Evolutionary conservation across 2,888 invertebrate genomes (phyloP).

Genomic region (Campaea margaritaria): DNA sequence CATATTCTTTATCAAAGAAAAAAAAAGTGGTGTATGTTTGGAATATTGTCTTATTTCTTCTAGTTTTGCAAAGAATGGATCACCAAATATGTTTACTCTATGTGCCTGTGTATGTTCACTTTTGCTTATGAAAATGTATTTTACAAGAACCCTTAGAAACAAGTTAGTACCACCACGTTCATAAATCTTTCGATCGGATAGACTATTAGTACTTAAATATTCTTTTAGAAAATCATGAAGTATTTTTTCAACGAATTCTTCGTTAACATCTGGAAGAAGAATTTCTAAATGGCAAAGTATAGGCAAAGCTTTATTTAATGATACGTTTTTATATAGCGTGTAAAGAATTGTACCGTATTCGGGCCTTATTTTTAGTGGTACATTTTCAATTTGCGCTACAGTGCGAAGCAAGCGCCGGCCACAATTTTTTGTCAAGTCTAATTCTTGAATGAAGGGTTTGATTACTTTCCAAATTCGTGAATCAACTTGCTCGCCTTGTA

Average conservation of each 20-base stretch:
- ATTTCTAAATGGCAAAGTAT: constrained; percentile 49
- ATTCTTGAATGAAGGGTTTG: constrained; percentile 47
- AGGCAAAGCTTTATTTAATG: constrained; percentile 33
- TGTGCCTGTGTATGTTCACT: constrained; percentile 44
- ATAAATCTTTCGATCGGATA: too few species aligned
- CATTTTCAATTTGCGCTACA: constrained; percentile 4
- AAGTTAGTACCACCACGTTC: too few species aligned
- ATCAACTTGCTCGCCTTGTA: constrained; percentile 38
- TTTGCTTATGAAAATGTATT: constrained; percentile 54
- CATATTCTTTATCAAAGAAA: constrained; percentile 40
- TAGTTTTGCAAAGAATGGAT: constrained; percentile 50
- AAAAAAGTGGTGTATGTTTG: background rate
- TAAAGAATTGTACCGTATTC: constrained; percentile 57
- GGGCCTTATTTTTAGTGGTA: constrained; percentile 52
- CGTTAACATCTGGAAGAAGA: constrained; percentile 46
- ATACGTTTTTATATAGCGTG: constrained; percentile 39
- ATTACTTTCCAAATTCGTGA: constrained; percentile 54
- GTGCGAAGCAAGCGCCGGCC: constrained; percentile 23
- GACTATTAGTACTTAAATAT: too few species aligned
- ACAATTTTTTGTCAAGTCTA: constrained; percentile 42
- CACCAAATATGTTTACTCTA: constrained; percentile 46
- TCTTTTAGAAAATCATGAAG: constrained; percentile 44
- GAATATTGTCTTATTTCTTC: constrained; percentile 23
- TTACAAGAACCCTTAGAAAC: constrained; percentile 53
- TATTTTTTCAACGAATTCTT: constrained; percentile 43